These are phyloP conservation scores for Pristionchus entomophagus DNA, from an alignment of 2,888 invertebrate genomes.

Conservation along the genomic window DNA sequence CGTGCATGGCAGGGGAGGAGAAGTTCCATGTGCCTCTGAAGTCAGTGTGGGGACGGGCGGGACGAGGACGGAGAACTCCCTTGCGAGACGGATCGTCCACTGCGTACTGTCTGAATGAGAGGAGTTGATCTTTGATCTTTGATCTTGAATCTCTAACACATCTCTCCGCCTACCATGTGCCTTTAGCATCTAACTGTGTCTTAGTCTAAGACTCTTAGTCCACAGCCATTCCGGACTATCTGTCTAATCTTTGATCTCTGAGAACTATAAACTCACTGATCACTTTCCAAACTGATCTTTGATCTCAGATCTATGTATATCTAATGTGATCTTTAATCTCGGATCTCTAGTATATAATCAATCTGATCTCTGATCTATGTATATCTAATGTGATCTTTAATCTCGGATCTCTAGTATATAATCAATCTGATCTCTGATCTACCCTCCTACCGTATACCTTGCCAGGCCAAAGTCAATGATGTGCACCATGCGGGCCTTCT, in stretches of 20 bases:
- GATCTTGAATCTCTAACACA: slow-evolving; percentile 2
- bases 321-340: too few species aligned
- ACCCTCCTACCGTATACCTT: not conserved
- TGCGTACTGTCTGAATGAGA: not conserved
- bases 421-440: too few species aligned
- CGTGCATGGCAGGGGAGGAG: slow-evolving; percentile 56
- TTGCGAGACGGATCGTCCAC: not conserved
- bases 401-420: too few species aligned
- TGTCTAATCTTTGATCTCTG: too few species aligned
- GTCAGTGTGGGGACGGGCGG: slow-evolving; percentile 51
- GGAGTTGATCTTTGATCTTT: slow-evolving; percentile 8
- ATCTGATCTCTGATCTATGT: too few species aligned
- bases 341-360: too few species aligned
- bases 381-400: too few species aligned
- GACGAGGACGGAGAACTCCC: not conserved
- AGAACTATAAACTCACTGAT: too few species aligned
- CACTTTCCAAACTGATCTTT: too few species aligned
- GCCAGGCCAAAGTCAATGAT: slow-evolving; percentile 44
- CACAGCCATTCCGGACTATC: too few species aligned
- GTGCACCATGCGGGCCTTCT: slow-evolving; percentile 30
- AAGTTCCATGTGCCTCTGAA: slow-evolving; percentile 60
- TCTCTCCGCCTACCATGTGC: not conserved
- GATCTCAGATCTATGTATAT: too few species aligned
- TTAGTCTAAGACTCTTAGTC: not conserved
- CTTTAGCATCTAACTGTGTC: not conserved